phyloP scores from a whole-genome alignment of 2,113 vertebrate species.

The Noctilio leporinus region DNA sequence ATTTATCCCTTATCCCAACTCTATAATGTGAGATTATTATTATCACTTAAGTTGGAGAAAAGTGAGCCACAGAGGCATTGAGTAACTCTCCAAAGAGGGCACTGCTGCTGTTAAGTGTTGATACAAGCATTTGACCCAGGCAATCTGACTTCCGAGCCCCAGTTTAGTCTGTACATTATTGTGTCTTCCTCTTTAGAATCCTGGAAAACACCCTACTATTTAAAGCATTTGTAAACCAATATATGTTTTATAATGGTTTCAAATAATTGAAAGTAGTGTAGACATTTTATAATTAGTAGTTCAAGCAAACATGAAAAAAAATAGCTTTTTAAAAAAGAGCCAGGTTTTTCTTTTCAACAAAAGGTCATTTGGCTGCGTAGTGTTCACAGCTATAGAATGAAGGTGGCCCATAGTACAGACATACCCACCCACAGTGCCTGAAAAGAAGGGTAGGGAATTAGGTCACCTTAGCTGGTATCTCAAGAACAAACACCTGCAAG shows the following conservation, averaged over 20 bases:
- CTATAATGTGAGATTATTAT: background rate
- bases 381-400: background rate
- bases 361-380: background rate
- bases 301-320: constrained; percentile 15
- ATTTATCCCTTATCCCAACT: background rate
- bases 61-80: background rate
- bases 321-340: background rate
- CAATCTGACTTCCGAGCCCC: background rate
- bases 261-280: background rate
- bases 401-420: background rate
- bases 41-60: background rate
- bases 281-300: background rate
- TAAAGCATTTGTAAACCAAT: background rate
- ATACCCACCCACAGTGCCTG: background rate
- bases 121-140: background rate
- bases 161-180: background rate
- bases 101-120: background rate
- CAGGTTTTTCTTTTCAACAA: constrained; percentile 1
- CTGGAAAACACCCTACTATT: background rate
- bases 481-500: background rate
- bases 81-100: background rate
- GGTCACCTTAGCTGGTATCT: constrained; percentile 15
- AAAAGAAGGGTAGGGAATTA: background rate
- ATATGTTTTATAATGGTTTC: background rate
- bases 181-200: background rate